Percentiles rank a stretch among this genome's conserved stretches.
Conservation (phyloP, 2,797 vertebrate genomes). For the Paramormyrops hopkinsi region DNA sequence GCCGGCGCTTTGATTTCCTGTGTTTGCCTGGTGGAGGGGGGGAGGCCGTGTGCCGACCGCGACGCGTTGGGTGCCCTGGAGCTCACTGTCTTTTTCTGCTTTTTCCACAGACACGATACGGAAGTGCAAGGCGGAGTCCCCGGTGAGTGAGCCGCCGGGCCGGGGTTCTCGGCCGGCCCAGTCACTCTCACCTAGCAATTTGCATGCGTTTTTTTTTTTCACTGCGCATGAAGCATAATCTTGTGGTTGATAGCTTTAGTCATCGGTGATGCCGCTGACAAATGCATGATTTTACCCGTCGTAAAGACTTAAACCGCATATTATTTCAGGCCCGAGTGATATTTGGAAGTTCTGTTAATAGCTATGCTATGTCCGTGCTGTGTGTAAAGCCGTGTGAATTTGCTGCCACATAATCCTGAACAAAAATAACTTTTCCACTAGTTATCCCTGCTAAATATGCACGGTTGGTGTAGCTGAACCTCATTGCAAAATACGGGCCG, state of each 20-base stretch:
- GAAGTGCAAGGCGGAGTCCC: slow-evolving; percentile 69
- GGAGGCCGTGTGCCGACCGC: background rate
- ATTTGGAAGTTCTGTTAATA: background rate
- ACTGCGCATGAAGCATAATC: background rate
- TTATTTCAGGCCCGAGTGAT: background rate
- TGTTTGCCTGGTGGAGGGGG: background rate
- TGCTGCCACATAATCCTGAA: background rate
- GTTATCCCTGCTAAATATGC: background rate
- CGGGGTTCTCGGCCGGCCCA: background rate
- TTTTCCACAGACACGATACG: slow-evolving; percentile 63
- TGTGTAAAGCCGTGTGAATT: background rate
- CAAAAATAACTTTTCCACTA: background rate
- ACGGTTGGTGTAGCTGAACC: background rate
- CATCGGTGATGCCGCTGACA: background rate
- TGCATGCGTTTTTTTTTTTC: background rate
- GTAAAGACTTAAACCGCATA: background rate
- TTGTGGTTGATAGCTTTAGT: background rate
- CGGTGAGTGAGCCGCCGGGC: slow-evolving; percentile 55
- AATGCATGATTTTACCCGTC: background rate
- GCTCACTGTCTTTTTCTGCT: background rate
- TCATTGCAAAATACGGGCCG: background rate
- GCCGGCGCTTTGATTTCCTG: background rate
- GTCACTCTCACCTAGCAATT: background rate
- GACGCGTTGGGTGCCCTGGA: background rate
- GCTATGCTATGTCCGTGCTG: background rate